Percentiles rank a stretch among this genome's conserved stretches.
These are phyloP conservation scores for Hyles euphorbiae DNA, from an alignment of 1,140 invertebrate species.

Conservation along the genomic window DNA sequence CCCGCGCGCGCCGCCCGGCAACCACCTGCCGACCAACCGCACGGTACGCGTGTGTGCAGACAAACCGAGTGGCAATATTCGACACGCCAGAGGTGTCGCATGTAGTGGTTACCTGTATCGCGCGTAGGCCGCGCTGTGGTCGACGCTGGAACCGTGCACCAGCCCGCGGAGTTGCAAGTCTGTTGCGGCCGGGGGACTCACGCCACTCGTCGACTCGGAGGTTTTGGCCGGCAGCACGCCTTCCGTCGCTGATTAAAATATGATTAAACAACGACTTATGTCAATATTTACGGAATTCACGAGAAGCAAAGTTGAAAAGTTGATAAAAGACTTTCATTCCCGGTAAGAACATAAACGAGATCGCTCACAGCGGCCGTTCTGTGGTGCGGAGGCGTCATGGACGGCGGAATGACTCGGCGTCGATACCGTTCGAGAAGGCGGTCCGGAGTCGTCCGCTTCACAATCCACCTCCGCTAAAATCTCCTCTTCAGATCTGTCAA, in stretches of 20 bases:
- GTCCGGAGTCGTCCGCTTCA: neutral
- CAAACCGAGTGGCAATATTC: too few species aligned
- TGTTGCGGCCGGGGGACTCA: slow-evolving; percentile 9
- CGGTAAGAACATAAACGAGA: neutral
- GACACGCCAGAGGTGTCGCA: too few species aligned
- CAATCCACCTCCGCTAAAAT: neutral
- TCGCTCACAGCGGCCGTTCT: slow-evolving; percentile 44
- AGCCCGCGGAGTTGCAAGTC: slow-evolving; percentile 16
- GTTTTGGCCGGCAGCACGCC: neutral
- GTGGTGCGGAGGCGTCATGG: slow-evolving; percentile 19
- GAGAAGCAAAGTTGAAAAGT: too few species aligned
- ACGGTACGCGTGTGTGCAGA: neutral
- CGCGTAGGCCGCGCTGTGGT: slow-evolving; percentile 24
- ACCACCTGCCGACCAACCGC: slow-evolving; percentile 19
- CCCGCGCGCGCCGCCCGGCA: slow-evolving; percentile 26
- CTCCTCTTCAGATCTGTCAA: slow-evolving; percentile 11
- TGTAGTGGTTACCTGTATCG: slow-evolving; percentile 21
- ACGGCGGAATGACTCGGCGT: neutral
- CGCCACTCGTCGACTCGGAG: slow-evolving; percentile 27
- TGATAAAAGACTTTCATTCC: too few species aligned
- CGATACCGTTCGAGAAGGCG: neutral
- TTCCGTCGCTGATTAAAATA: neutral
- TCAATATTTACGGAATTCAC: too few species aligned
- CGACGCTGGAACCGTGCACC: slow-evolving; percentile 14
- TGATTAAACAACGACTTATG: too few species aligned